Conservation (phyloP, 2,113 vertebrate genomes). For the Clarias batrachus region DNA sequence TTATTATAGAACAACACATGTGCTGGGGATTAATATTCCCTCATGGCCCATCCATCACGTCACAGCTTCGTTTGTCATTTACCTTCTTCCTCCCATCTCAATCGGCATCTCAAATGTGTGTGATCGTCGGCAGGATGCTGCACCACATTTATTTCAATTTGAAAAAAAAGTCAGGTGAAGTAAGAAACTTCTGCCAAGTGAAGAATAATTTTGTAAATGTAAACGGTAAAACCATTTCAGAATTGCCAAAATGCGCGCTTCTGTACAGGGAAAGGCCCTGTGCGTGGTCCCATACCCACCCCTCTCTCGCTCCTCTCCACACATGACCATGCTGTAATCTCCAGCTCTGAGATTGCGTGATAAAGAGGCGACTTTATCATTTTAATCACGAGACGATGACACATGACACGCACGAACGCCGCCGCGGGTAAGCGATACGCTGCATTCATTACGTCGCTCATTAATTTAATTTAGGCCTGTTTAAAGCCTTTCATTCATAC, state of each 20-base stretch:
- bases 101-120: background rate
- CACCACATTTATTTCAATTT: background rate
- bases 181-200: background rate
- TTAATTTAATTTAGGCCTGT: constrained; percentile 9
- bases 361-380: constrained; percentile 63
- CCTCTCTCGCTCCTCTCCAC: constrained; percentile 23
- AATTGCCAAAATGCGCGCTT: background rate
- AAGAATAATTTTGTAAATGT: background rate
- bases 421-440: background rate
- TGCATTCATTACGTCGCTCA: constrained; percentile 15
- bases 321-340: constrained; percentile 47
- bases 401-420: constrained; percentile 29
- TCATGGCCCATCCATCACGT: background rate
- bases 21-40: background rate
- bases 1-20: background rate
- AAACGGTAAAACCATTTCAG: background rate
- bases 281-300: constrained; percentile 16
- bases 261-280: background rate
- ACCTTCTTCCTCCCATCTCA: background rate
- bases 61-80: background rate
- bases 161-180: too few relatives aligned
- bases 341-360: constrained; percentile 45
- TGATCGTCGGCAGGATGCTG: background rate
- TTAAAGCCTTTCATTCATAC: constrained; percentile 31
- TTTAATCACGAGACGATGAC: constrained; percentile 49